Evolutionary conservation across 2,888 invertebrate species (phyloP), one percentile per base, ranked within the genome.

Genomic region (Harpagoxenus sublaevis): DNA sequence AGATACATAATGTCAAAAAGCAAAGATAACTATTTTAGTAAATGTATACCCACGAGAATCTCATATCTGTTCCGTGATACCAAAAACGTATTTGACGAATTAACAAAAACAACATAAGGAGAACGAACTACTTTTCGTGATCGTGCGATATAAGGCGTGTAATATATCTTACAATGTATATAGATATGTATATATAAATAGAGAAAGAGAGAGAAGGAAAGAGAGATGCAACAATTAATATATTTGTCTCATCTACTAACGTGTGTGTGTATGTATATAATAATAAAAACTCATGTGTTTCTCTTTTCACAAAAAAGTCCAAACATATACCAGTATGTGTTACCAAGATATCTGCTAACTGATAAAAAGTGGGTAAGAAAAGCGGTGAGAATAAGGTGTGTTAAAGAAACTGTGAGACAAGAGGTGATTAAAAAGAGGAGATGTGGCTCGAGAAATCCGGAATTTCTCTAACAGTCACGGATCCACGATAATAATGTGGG

Each of bases 301-400:
- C 88, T 89, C 88, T 88, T 89, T 89, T 87, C 88, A 91, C 87
- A 91, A 91, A 90, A 35, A 75, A 92, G 79, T 92, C 86, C 92
- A 94, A 94, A 93, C 94, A 94, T 35, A 45, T 91, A 93, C 91
- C 92, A 93, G 92, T 92, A 93, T 92, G 92, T 92, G 92, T 92
- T 93, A 93, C 87, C 89, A 93, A 92, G 87, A 91, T 89, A 83
- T 92, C 90, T 88, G 86, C 92, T 93, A 92, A 93, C 81, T 92
- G 88, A 89, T 88, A 93, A 91, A 78, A 91, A 91, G 91, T 92
- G 90, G 90, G 87, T 91, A 92, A 90, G 91, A 92, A 88, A 94
- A 94, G 94, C 94, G 87, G 94, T 94, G 93, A 90, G 83, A 93
- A 85, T 92, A 93, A 90, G 89, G 91, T 90, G 92, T 84, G 91